Evolutionary conservation across 2,888 invertebrate genomes (phyloP), one percentile per base, ranked within the genome.

Genomic region (Caenorhabditis macrosperma): DNA sequence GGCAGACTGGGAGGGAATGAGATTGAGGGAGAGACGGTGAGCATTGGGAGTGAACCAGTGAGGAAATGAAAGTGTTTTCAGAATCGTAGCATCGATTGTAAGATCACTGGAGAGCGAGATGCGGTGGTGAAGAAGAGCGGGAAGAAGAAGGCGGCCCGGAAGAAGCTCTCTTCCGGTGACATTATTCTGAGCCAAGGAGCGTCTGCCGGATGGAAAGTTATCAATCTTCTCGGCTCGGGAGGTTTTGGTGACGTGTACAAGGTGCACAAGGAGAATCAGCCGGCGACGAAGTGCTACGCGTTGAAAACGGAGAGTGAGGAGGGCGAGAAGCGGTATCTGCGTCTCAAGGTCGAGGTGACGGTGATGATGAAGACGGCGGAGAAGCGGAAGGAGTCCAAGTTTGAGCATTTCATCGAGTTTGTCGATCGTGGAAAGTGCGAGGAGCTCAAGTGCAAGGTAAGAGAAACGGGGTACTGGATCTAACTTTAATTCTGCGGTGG

Each of bases 211-310:
- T 84, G 82, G 81, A 78, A 82, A 54, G 77, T 81, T 15, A 46
- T 71, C 4, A 48, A 55, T 44, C 71, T 81, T 10, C 74, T 84
- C 17, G 84, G 84, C 7, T 79, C 81, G 10, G 84, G 84, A 5
- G 84, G 84, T 0, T 84, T 84, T 35, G 84, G 84, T 10, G 84
- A 84, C 55, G 84, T 84, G 20, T 84, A 84, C 60, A 75, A 77
- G n/a, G 84, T 82, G 20, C 48, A 74, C 33, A 33, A 60, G n/a
- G 81, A 72, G 22, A 57, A 60, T 30, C 61, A 57, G 5, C 26
- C 71, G 7, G 15, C 55, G 2, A 30, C 54, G 10, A 71, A 81
- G 61, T 57, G 54, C n/a, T 83, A 80, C 52, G 85, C 85, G 0
- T 46, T 83, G 67, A 85, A 85, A 50, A 83, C 83, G 7, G 85